These are phyloP conservation scores for Cisticola juncidis DNA, from an alignment of 2,113 vertebrate species.

Conservation along the genomic window DNA sequence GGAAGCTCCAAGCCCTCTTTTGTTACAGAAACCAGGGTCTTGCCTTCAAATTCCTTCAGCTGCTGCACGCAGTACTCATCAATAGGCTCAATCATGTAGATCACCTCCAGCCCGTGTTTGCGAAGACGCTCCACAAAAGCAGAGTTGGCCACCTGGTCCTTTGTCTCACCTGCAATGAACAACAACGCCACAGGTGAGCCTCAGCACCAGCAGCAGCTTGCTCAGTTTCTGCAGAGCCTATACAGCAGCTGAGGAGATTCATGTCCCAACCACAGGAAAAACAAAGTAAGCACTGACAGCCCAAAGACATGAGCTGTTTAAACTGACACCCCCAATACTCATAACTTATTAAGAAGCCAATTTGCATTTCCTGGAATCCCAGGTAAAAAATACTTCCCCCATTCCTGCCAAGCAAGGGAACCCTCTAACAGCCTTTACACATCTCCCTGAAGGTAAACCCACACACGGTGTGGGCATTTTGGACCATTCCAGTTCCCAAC, in stretches of 20 bases:
- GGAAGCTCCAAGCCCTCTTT: constrained; percentile 86
- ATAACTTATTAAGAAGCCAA: fast-evolving
- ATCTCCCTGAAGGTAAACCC: background rate
- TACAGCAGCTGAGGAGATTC: fast-evolving
- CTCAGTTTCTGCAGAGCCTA: background rate
- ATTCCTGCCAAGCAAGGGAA: background rate
- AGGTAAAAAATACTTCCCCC: fast-evolving
- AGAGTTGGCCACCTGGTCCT: constrained; percentile 84
- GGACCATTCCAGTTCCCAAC: background rate
- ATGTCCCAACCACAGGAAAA: fast-evolving
- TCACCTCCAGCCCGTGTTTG: constrained; percentile 83
- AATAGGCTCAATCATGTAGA: constrained; percentile 86
- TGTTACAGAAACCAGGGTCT: constrained; percentile 84
- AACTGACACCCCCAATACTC: fast-evolving
- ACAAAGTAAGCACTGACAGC: fast-evolving
- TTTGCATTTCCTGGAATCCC: fast-evolving
- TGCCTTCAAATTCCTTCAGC: constrained; percentile 85
- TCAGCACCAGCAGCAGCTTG: fast-evolving
- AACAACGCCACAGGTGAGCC: background rate
- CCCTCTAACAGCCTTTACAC: fast-evolving
- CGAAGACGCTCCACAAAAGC: constrained; percentile 84
- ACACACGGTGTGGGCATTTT: fast-evolving
- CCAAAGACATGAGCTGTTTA: fast-evolving
- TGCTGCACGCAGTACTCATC: constrained; percentile 87
- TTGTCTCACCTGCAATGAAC: constrained; percentile 76